Evolutionary conservation across 2,888 invertebrate species (phyloP).

Genomic region (Crepidodera aurea): DNA sequence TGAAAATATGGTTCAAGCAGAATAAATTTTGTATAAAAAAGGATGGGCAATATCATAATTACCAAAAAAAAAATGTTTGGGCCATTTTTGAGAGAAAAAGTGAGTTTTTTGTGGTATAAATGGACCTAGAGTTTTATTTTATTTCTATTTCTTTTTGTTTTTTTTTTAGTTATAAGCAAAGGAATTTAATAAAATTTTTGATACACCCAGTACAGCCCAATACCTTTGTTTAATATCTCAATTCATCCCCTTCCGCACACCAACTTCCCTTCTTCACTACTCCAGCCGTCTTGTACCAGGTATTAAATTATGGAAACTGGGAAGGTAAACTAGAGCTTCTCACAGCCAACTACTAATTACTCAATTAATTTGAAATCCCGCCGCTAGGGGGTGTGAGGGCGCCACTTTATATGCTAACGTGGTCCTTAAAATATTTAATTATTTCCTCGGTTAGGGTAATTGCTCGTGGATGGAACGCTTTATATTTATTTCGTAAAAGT

Average conservation of each 20-base stretch:
- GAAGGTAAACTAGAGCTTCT: conserved; percentile 25
- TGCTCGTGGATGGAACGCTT: conserved; percentile 42
- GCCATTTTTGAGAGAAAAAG: no score
- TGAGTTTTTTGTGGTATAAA: no score
- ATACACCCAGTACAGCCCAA: no score
- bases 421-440: conserved; percentile 49
- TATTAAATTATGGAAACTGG: conserved; percentile 21
- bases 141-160: no score
- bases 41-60: no score
- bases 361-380: conserved; percentile 45
- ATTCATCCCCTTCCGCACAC: conserved; percentile 6
- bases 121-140: background rate
- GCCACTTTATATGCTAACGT: conserved; percentile 49
- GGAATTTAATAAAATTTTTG: background rate
- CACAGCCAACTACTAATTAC: conserved; percentile 44
- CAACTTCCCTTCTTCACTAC: background rate
- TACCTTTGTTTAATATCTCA: background rate
- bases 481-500: conserved; percentile 41
- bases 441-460: conserved; percentile 50
- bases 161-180: background rate
- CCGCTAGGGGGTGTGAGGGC: conserved; percentile 31
- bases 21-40: no score
- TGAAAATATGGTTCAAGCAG: no score
- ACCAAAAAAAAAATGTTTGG: no score
- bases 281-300: background rate